Evolutionary conservation across 2,113 vertebrate genomes (phyloP).

Genomic region (Pimephales promelas): DNA sequence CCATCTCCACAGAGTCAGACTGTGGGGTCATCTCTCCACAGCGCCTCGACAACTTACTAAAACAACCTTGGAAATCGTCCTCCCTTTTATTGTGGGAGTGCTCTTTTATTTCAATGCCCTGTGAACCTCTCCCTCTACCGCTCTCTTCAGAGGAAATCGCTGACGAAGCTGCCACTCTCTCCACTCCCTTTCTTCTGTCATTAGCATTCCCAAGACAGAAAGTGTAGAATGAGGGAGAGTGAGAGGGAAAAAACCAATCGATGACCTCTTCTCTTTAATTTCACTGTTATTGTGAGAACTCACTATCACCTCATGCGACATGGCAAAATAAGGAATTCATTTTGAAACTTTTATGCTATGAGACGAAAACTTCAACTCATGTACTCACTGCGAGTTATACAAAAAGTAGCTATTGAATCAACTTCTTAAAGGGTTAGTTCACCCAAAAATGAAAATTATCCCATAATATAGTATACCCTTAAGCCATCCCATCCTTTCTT

Average conservation of each 20-base stretch:
- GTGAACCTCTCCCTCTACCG: slow-evolving; percentile 57
- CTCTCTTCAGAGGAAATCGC: slow-evolving; percentile 57
- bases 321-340: too few relatives aligned
- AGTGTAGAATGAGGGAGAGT: slow-evolving; percentile 2
- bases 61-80: slow-evolving; percentile 62
- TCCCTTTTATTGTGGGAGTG: slow-evolving; percentile 62
- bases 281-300: background rate
- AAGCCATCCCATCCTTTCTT: too few relatives aligned
- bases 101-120: slow-evolving; percentile 68
- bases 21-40: slow-evolving; percentile 46
- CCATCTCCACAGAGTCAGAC: slow-evolving; percentile 27
- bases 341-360: background rate
- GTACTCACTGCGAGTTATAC: background rate
- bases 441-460: too few relatives aligned
- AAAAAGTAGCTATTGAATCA: too few relatives aligned
- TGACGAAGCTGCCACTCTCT: slow-evolving; percentile 60
- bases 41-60: slow-evolving; percentile 37
- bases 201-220: slow-evolving; percentile 47
- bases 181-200: slow-evolving; percentile 52
- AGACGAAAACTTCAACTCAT: background rate
- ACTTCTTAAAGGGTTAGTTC: too few relatives aligned
- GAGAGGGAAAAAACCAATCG: background rate
- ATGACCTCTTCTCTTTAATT: slow-evolving; percentile 26
- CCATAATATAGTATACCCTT: too few relatives aligned
- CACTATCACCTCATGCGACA: too few relatives aligned